phyloP scores from a whole-genome alignment of 2,888 invertebrate genomes.

The Coecobrya sp. region DNA sequence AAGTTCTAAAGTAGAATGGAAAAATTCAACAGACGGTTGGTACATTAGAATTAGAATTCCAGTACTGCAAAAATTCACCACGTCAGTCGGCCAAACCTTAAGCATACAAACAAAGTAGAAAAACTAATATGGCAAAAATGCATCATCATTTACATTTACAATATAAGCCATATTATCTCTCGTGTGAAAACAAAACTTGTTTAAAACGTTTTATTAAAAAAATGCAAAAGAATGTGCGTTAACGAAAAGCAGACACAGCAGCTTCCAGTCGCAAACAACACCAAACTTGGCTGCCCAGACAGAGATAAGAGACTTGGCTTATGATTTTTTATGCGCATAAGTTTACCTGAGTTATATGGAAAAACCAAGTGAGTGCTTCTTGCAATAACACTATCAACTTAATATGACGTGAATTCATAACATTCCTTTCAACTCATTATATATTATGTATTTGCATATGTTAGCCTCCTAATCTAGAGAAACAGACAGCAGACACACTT shows the following conservation, averaged over 20 bases:
- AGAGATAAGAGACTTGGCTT: too few relatives aligned
- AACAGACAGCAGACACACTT: background rate
- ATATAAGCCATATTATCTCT: background rate
- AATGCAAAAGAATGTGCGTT: background rate
- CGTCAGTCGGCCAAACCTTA: background rate
- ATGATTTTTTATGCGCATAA: background rate
- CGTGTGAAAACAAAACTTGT: conserved; percentile 1
- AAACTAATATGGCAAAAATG: background rate
- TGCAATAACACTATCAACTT: background rate
- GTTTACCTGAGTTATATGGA: background rate
- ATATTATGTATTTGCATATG: too few relatives aligned
- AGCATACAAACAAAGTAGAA: background rate
- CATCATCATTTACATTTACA: background rate
- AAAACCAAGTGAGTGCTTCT: background rate
- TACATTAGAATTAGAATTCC: background rate
- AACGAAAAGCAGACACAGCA: conserved; percentile 13
- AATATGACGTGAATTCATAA: conserved; percentile 20
- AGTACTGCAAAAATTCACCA: background rate
- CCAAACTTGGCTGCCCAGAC: background rate
- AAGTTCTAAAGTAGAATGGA: background rate
- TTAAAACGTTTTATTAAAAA: background rate
- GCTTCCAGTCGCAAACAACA: background rate
- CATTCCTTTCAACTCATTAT: background rate
- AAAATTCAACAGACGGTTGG: background rate
- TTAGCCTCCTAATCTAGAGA: background rate